A percentile compares a stretch with the other conserved stretches of the same genome.
These are phyloP conservation scores for Ametastegia equiseti DNA, from an alignment of 2,888 invertebrate species.

Conservation along the genomic window DNA sequence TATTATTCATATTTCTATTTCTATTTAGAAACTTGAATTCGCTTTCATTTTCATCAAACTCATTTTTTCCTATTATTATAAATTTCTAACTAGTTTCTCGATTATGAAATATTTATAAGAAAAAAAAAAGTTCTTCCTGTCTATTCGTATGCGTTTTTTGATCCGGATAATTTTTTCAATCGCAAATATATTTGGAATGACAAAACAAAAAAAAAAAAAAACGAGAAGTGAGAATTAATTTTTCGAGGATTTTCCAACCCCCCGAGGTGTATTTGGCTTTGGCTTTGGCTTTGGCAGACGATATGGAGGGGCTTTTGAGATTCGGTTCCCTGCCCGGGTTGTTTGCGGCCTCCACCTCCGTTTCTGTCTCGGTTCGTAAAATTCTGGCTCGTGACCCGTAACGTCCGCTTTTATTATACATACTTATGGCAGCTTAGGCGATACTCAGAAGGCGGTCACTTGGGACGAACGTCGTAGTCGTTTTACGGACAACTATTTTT, in stretches of 20 bases:
- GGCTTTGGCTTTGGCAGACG: constrained; percentile 16
- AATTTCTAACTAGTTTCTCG: too few species aligned
- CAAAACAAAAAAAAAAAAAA: too few species aligned
- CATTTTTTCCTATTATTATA: too few species aligned
- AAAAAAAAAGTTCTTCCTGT: too few species aligned
- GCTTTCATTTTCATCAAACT: too few species aligned
- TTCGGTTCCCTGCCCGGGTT: background rate
- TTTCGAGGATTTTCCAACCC: background rate
- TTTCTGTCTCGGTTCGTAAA: background rate
- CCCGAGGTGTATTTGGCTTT: background rate
- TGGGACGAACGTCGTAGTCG: background rate
- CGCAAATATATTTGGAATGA: too few species aligned
- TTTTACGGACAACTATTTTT: constrained; percentile 7
- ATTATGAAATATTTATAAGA: too few species aligned
- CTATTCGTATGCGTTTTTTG: too few species aligned
- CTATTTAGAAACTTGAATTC: too few species aligned
- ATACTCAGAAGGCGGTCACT: constrained; percentile 17
- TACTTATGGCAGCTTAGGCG: constrained; percentile 36
- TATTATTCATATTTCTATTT: too few species aligned
- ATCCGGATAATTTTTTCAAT: too few species aligned
- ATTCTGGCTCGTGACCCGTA: constrained; percentile 16
- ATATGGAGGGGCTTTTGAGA: constrained; percentile 26
- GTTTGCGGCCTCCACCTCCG: background rate
- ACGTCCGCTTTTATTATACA: constrained; percentile 29
- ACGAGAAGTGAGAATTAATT: background rate